Base-by-base conservation (phyloP, 2,888 invertebrate genomes). In the Pheosia gnoma region DNA sequence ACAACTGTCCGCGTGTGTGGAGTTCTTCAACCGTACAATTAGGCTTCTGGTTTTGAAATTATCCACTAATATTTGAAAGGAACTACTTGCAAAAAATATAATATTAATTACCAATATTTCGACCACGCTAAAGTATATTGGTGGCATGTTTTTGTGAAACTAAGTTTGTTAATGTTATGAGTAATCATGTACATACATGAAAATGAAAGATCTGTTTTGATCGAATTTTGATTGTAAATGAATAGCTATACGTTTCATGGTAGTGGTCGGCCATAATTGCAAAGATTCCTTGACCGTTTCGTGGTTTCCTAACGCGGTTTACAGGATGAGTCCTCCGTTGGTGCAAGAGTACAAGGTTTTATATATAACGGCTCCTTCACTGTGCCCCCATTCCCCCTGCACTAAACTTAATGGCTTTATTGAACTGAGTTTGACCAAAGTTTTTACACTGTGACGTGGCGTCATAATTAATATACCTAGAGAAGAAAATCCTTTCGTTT, bases 1-100 rank as follows among this genome's bases (percentile, higher is more conserved):
- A 71, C 64, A 77, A 72, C 73, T 80, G 79, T 75, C 78, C 75
- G 76, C 78, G 82, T 78, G 74, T 82, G 80, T 79, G 81, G 77
- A 80, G 75, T 79, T 83, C 84, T 86, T 87, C 84, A 83, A 77
- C 81, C 85, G 86, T 85, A 84, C 90, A 90, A 89, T 90, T 90
- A 90, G 85, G 82, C 79, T 80, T 81, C 85, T 90, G 88, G 78
- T 81, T 86, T 80, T 87, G 88, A 89, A 88, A 72, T 83, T 68
- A 52, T 11, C 83, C 80, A 80, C 74, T 85, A 86, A 87, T 38
- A 58, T 7, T 59, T 39, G 13, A 47, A 25, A n/a, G 10, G 9
- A 53, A 4, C 53, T 9, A 5, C n/a, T 25, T 5, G 7, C 52
- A 5, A 52, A 25, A 13, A 5, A n/a, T n/a, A n/a, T n/a, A n/a